Conservation (phyloP, 2,113 vertebrate species). For the Theristicus caerulescens region DNA sequence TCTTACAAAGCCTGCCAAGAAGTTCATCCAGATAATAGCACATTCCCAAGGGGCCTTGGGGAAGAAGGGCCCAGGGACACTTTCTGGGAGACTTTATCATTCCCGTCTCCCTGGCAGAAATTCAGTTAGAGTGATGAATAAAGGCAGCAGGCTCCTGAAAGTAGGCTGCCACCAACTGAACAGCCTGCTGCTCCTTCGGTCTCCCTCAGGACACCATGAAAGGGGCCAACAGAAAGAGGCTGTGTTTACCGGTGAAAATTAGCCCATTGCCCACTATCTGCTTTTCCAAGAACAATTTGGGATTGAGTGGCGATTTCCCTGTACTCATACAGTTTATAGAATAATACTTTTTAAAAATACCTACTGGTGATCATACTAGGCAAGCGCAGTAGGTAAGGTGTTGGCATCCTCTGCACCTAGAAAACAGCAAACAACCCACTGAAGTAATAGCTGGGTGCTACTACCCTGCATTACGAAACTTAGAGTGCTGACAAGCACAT, state of each 20-base stretch:
- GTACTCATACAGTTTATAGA: neutral
- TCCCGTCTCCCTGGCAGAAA: neutral
- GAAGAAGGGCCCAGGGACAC: neutral
- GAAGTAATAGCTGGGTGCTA: neutral
- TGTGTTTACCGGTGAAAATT: neutral
- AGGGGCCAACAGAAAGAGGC: neutral
- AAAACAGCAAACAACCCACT: neutral
- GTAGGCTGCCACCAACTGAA: neutral
- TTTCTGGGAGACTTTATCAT: neutral
- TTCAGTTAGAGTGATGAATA: neutral
- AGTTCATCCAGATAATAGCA: slow-evolving; percentile 31
- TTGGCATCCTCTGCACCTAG: neutral
- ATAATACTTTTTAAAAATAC: neutral
- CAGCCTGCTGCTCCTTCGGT: neutral
- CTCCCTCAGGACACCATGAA: neutral
- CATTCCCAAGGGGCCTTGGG: neutral
- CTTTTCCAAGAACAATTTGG: neutral
- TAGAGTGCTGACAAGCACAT: neutral
- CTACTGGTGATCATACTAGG: neutral
- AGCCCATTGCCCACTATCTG: neutral
- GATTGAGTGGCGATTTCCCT: neutral
- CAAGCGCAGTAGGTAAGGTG: neutral
- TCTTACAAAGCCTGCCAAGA: slow-evolving; percentile 18
- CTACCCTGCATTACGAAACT: neutral
- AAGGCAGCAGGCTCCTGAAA: slow-evolving; percentile 1